Evolutionary conservation across 1,140 invertebrate genomes (phyloP).

Genomic region (Lasaia peninsularis): DNA sequence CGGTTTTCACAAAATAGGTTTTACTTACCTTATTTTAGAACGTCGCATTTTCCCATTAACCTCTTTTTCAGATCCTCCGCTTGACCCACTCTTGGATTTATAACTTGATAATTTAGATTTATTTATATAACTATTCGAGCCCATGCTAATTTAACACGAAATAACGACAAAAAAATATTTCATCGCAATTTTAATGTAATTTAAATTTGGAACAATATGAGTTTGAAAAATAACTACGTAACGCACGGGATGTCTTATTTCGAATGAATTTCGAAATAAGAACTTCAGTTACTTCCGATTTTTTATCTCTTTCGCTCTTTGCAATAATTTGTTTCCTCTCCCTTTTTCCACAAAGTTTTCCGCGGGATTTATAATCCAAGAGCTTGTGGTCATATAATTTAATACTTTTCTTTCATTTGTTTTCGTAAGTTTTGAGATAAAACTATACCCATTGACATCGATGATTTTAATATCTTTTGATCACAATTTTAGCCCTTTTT

Average conservation of each 20-base stretch:
- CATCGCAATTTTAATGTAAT: constrained; percentile 21
- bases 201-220: neutral
- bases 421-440: too few species aligned
- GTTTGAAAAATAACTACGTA: constrained; percentile 15
- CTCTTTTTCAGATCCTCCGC: constrained; percentile 60
- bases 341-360: constrained; percentile 48
- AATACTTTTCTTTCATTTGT: neutral
- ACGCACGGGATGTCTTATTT: constrained; percentile 14
- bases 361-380: constrained; percentile 42
- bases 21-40: constrained; percentile 55
- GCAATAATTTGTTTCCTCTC: constrained; percentile 43
- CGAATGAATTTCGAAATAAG: constrained; percentile 18
- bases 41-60: constrained; percentile 60
- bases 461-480: neutral
- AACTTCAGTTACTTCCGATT: constrained; percentile 56
- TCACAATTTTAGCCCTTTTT: too few species aligned
- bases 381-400: constrained; percentile 20
- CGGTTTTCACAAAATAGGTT: constrained; percentile 10
- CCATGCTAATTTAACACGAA: constrained; percentile 45
- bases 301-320: constrained; percentile 45
- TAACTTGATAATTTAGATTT: constrained; percentile 50
- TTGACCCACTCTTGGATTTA: constrained; percentile 58
- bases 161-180: constrained; percentile 21
- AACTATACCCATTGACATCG: too few species aligned
- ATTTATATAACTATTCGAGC: constrained; percentile 61